Evolutionary conservation across 2,113 vertebrate genomes (phyloP), one percentile per base, ranked within the genome.

Genomic region (Python bivittatus): DNA sequence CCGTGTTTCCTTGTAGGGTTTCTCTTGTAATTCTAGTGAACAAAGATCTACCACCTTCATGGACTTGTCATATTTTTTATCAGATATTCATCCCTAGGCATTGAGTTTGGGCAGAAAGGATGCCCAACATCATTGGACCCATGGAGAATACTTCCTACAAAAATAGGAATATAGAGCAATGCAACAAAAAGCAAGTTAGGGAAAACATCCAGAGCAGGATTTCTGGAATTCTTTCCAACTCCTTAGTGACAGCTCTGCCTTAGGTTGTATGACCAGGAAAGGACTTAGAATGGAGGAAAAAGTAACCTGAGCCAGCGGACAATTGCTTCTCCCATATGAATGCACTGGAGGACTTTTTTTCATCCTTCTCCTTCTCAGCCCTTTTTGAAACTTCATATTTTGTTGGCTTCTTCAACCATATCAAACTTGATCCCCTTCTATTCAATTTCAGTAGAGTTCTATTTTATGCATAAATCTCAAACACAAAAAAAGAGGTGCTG

Each of bases 381-480:
- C n/a, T 20, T n/a, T n/a, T 68, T 13, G 61, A 68, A 68, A n/a
- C 6, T 20, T 79, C 15, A 38, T 79, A 5, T 38, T 72, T 79
- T 38, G 68, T 20, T 79, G 68, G n/a, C 2, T 79, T 79, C 20
- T 79, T 79, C n/a, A 79, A 33, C 68, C n/a, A 38, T 38, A 72
- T 72, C n/a, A 72, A 15, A n/a, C 15, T 8, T 20, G 27, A n/a
- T 64, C 27, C 27, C 11, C 60, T 61, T 61, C 17, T 79, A 38
- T 79, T 79, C 33, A 79, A 17, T 22, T 79, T 79, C 6, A 79
- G 38, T 1, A 79, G 17, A 88, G 33, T 88, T 57, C 0, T 0
- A 61, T 88, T 93, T 0, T 20, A 86, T 29, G 25, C 27, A 91
- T 86, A 94, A 84, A 89, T 54, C 91, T 90, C 56, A 93, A 97